A percentile compares a stretch with the other conserved stretches of the same genome.
Conservation (phyloP, 2,113 vertebrate genomes). For the Salvelinus sp. region DNA sequence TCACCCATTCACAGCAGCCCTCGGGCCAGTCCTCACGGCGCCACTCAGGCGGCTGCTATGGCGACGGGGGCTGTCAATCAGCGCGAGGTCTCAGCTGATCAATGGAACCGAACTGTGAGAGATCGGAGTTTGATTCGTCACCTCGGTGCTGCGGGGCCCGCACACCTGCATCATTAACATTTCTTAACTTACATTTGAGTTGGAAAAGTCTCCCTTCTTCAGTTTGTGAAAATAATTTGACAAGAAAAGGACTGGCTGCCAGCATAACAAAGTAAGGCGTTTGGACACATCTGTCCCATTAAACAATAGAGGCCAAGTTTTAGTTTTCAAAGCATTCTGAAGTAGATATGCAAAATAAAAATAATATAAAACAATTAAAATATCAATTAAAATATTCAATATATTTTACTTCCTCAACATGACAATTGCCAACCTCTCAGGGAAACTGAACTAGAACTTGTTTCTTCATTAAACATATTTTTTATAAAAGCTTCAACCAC, state of each 20-base stretch:
- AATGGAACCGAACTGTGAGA: conserved; percentile 52
- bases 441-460: conserved; percentile 39
- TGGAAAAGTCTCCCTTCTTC: conserved; percentile 31
- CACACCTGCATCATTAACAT: conserved; percentile 75
- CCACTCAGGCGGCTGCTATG: conserved; percentile 92
- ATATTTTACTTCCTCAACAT: background rate
- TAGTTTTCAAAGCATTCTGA: conserved; percentile 1
- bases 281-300: background rate
- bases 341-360: background rate
- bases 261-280: background rate
- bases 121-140: conserved; percentile 60
- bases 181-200: conserved; percentile 63
- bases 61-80: conserved; percentile 82
- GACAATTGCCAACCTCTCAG: conserved; percentile 50
- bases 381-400: background rate
- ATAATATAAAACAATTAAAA: background rate
- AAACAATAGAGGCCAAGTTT: background rate
- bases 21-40: conserved; percentile 86
- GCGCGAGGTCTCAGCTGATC: conserved; percentile 78
- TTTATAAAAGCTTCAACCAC: conserved; percentile 35
- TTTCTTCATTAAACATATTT: conserved; percentile 55
- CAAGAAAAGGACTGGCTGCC: conserved; percentile 10
- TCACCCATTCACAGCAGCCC: conserved; percentile 87
- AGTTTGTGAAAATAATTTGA: conserved; percentile 26
- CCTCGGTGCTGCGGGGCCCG: conserved; percentile 63